Percentiles rank a stretch among this genome's conserved stretches.
phyloP scores from a whole-genome alignment of 1,140 invertebrate species.

The Drosophila sulfurigaster region DNA sequence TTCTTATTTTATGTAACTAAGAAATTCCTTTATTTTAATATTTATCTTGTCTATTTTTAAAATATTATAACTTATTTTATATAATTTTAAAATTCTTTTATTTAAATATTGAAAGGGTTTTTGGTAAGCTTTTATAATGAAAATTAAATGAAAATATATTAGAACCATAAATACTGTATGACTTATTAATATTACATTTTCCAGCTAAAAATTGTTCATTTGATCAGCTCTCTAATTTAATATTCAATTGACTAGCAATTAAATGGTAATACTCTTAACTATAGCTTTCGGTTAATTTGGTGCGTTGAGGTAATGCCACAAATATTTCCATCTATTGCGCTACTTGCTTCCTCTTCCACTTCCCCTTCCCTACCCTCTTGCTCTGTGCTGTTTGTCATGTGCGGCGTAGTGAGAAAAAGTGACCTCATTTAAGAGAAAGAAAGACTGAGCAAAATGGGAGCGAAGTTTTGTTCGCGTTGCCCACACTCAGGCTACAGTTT shows the following conservation, averaged over 20 bases:
- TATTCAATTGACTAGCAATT: background rate
- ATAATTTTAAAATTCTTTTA: too few species aligned
- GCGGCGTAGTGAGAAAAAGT: conserved; percentile 49
- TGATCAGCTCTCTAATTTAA: background rate
- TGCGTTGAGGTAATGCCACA: conserved; percentile 60
- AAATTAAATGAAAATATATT: too few species aligned
- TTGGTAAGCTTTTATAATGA: too few species aligned
- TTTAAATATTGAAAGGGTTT: too few species aligned
- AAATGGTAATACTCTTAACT: background rate
- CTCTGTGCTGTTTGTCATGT: background rate
- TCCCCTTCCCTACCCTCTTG: background rate
- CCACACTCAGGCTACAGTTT: conserved; percentile 45
- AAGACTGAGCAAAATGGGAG: conserved; percentile 12
- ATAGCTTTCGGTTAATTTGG: conserved; percentile 38
- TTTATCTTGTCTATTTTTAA: too few species aligned
- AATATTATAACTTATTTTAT: too few species aligned
- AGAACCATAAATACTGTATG: too few species aligned
- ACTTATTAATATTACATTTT: too few species aligned
- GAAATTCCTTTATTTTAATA: too few species aligned
- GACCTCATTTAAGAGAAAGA: conserved; percentile 63
- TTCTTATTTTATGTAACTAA: too few species aligned
- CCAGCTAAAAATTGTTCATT: too few species aligned
- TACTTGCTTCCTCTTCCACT: background rate
- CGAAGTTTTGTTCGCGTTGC: conserved; percentile 26
- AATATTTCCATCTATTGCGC: conserved; percentile 54